Evolutionary conservation across 2,888 invertebrate species (phyloP).

Genomic region (Himalopsyche tibetana): DNA sequence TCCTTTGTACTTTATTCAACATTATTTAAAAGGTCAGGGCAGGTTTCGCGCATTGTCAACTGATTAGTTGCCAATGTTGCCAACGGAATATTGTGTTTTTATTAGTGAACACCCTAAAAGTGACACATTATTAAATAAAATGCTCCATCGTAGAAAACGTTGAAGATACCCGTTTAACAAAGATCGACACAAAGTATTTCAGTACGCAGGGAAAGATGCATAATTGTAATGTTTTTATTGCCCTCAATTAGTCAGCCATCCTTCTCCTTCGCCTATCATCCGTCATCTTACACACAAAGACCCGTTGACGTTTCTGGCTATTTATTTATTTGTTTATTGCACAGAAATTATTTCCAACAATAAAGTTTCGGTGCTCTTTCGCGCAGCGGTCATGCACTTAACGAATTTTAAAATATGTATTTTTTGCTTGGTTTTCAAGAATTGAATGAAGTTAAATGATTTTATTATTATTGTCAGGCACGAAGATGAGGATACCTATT

Average conservation of each 20-base stretch:
- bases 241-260: background rate
- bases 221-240: conserved; percentile 8
- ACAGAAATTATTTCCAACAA: background rate
- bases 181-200: background rate
- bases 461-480: background rate
- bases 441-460: background rate
- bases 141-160: background rate
- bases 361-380: background rate
- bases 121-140: too few species aligned
- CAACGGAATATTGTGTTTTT: too few species aligned
- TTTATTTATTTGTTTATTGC: conserved; percentile 26
- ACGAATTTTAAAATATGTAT: background rate
- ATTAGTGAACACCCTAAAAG: too few species aligned
- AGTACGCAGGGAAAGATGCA: background rate
- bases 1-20: too few species aligned
- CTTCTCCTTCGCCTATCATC: background rate
- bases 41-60: too few species aligned
- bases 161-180: background rate
- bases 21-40: too few species aligned
- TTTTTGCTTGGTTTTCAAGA: background rate
- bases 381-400: background rate
- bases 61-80: too few species aligned
- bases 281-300: background rate
- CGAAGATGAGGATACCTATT: too few species aligned
- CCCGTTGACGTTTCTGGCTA: conserved; percentile 5